Base-by-base conservation (phyloP, 2,888 invertebrate species). In the Protonemura montana region DNA sequence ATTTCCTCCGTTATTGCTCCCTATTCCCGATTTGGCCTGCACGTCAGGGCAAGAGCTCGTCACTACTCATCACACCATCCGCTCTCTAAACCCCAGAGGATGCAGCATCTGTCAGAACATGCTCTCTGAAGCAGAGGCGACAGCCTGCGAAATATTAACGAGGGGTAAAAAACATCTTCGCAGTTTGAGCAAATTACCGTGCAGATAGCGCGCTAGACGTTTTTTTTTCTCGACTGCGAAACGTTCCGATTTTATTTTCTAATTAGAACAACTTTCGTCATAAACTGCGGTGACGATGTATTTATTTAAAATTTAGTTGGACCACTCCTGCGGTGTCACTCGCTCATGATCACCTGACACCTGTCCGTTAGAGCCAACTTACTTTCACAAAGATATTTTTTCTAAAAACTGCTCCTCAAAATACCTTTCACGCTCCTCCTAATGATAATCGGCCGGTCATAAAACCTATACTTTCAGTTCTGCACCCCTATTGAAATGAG, bases 51-150 rank as follows among this genome's bases (percentile, higher is more conserved):
- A 59, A 59, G 59, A 21, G 59, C 21, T 16, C 59, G 7, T 59
- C 21, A 21, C 59, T 59, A 59, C 13, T 59, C 59, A 59, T 59
- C 59, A n/a, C n/a, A 59, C 59, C 59, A 59, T 59, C 59, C 59
- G 41, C 5, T 59, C 59, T 21, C 59, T 16, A 21, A 10, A 59
- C 21, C 59, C 59, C 21, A 21, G 13, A 10, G 59, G 3, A 21
- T 59, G 82, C 41, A 83, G 27, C 82, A 83, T 83, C 82, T 83
- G 82, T 41, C 82, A 30, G 41, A 21, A 83, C 82, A 83, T 26
- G 81, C 81, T 25, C n/a, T 25, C 41, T 21, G 21, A 83, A 10
- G 10, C 5, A 35, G 35, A 35, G 25, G 41, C 27, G 42, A 41
- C 82, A 41, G 26, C 41, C 26, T 41, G 82, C 26, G 41, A 83